Conservation (phyloP, 1,140 invertebrate species). For the Samia ricini region DNA sequence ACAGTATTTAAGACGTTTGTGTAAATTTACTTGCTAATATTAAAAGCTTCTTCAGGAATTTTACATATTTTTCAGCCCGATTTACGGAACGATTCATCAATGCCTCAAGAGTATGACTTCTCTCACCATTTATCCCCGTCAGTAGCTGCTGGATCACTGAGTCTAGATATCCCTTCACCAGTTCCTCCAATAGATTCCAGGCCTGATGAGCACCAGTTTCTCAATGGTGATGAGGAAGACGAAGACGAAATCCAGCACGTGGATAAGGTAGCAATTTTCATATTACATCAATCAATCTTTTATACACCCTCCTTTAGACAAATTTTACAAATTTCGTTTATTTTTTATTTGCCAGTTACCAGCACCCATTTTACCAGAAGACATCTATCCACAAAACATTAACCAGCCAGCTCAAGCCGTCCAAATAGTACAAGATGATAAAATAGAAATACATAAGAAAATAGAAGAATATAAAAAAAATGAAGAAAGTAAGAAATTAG, state of each 20-base stretch:
- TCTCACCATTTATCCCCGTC: constrained; percentile 68
- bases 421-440: constrained; percentile 46
- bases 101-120: constrained; percentile 72
- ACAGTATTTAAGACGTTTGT: no score
- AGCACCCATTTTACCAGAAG: constrained; percentile 46
- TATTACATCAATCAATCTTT: no score
- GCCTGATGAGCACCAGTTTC: constrained; percentile 35
- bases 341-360: constrained; percentile 40
- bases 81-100: constrained; percentile 68
- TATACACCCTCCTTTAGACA: no score
- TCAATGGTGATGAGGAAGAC: constrained; percentile 43
- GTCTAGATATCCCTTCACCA: constrained; percentile 69
- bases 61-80: constrained; percentile 20
- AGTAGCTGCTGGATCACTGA: constrained; percentile 55
- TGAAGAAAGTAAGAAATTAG: constrained; percentile 44
- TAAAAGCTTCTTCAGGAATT: no score
- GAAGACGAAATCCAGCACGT: constrained; percentile 17
- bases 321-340: no score
- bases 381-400: constrained; percentile 30
- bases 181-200: constrained; percentile 54
- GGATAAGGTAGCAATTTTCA: constrained; percentile 8
- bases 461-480: constrained; percentile 53
- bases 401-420: constrained; percentile 29
- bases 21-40: no score
- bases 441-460: constrained; percentile 45